Conservation (phyloP, 2,888 invertebrate genomes). For the Trichogramma evanescens region DNA sequence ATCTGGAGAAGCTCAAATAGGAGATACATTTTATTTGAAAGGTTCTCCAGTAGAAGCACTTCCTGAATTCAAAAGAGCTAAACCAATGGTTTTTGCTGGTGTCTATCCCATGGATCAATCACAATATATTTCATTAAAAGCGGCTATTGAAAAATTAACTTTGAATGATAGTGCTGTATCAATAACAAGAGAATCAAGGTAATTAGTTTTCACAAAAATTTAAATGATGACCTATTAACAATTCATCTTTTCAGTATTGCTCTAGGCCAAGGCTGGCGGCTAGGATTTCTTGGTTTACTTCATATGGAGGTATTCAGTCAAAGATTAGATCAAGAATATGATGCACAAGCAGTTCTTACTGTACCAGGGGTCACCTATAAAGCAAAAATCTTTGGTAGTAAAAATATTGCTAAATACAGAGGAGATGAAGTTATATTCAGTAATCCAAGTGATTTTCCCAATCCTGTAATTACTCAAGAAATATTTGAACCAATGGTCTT, state of each 20-base stretch:
- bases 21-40: conserved; percentile 65
- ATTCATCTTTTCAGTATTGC: conserved; percentile 59
- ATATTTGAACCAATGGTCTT: conserved; percentile 80
- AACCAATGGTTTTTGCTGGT: conserved; percentile 82
- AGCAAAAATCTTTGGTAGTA: conserved; percentile 67
- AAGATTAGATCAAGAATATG: conserved; percentile 75
- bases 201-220: conserved; percentile 19
- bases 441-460: conserved; percentile 71
- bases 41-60: conserved; percentile 54
- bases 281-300: conserved; percentile 78
- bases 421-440: conserved; percentile 57
- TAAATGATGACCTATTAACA: not conserved
- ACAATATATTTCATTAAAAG: conserved; percentile 65
- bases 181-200: conserved; percentile 77
- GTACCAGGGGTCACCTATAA: conserved; percentile 83
- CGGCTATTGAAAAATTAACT: conserved; percentile 83
- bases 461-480: conserved; percentile 60
- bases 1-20: conserved; percentile 66
- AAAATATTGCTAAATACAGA: conserved; percentile 60
- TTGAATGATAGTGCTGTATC: conserved; percentile 91
- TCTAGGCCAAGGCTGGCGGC: conserved; percentile 80
- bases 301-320: conserved; percentile 87
- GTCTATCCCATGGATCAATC: conserved; percentile 88
- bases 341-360: conserved; percentile 73
- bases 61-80: conserved; percentile 60